Evolutionary conservation across 1,140 invertebrate genomes (phyloP).

Genomic region (Trichonephila clavata): DNA sequence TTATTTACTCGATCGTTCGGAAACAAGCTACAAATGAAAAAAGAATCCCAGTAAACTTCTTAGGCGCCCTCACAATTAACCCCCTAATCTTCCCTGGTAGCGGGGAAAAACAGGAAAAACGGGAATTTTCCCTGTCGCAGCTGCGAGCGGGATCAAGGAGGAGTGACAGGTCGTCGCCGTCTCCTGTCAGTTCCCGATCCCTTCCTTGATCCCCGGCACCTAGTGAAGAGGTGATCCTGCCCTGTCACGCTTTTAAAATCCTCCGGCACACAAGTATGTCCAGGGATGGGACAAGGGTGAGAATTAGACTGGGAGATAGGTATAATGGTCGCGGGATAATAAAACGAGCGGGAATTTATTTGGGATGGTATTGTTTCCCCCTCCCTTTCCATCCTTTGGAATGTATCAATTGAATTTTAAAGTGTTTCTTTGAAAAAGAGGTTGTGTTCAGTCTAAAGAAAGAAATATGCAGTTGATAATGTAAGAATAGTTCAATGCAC

Average conservation of each 20-base stretch:
- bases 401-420: too few relatives aligned
- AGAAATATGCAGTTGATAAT: too few relatives aligned
- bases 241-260: conserved; percentile 70
- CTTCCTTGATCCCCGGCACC: conserved; percentile 46
- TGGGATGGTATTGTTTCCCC: too few relatives aligned
- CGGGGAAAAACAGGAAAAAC: conserved; percentile 64
- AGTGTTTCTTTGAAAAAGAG: too few relatives aligned
- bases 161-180: conserved; percentile 65
- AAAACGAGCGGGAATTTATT: too few relatives aligned
- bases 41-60: conserved; percentile 48
- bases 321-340: too few relatives aligned
- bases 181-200: conserved; percentile 62
- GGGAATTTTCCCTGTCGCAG: conserved; percentile 37
- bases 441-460: too few relatives aligned
- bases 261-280: background rate
- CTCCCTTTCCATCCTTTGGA: too few relatives aligned
- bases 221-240: conserved; percentile 61
- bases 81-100: conserved; percentile 54
- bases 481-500: too few relatives aligned
- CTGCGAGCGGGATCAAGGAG: conserved; percentile 66
- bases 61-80: conserved; percentile 61
- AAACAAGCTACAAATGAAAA: conserved; percentile 59
- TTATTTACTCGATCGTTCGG: conserved; percentile 37
- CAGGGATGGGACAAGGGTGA: background rate
- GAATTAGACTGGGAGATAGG: too few relatives aligned